phyloP scores from a whole-genome alignment of 2,113 vertebrate species.

The Salvelinus fontinalis region DNA sequence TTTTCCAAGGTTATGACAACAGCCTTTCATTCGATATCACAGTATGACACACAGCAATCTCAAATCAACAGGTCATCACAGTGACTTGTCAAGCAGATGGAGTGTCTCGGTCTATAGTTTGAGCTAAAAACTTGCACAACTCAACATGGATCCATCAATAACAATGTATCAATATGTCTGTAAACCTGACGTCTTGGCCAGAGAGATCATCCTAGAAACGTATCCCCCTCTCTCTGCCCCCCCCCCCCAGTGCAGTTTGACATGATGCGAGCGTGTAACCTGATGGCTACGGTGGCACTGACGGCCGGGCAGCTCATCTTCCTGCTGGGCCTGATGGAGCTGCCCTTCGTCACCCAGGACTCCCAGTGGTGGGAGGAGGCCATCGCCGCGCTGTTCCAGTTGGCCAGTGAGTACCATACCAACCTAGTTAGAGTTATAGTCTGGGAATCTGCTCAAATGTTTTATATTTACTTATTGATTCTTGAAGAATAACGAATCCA shows the following conservation, averaged over 20 bases:
- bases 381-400: conserved; percentile 94
- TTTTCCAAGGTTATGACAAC: no score
- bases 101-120: no score
- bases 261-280: conserved; percentile 99
- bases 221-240: conserved; percentile 7
- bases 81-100: no score
- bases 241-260: conserved; percentile 90
- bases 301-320: conserved; percentile 93
- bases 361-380: conserved; percentile 99
- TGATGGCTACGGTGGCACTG: conserved; percentile 91
- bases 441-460: neutral
- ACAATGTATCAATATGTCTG: no score
- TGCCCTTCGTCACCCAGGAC: conserved; percentile 85
- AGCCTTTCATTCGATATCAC: no score
- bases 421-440: neutral
- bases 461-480: neutral
- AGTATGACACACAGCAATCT: no score
- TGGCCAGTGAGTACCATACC: conserved; percentile 87
- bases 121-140: no score
- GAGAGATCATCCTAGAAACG: no score
- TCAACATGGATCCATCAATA: no score
- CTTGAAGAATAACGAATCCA: no score
- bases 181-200: no score
- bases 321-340: conserved; percentile 84
- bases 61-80: no score